Evolutionary conservation across 2,888 invertebrate genomes (phyloP), one percentile per base, ranked within the genome.

Genomic region (Flexamia atlantica): DNA sequence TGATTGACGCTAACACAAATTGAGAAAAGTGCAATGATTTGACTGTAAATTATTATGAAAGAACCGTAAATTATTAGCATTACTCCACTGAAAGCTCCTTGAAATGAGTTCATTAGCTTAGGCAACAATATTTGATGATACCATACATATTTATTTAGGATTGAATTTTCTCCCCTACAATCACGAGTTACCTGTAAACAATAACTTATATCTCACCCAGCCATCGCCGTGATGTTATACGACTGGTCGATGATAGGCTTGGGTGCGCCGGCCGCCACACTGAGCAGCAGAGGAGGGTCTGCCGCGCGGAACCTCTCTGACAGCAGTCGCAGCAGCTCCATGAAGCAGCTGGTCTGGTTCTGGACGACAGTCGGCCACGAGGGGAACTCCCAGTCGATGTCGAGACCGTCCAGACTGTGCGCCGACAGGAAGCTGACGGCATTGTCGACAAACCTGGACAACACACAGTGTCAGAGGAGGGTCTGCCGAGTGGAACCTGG

Each of bases 301-400:
- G 90, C 90, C 42, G 93, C 91, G 23, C 92, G 90, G 88, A 94
- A 95, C 87, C 94, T 94, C 85, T 91, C 91, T 23, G 95, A 92
- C 57, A 97, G 93, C 90, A 97, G 96, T 84, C 94, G 91, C 7
- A 97, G 90, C 32, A 97, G 90, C 88, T 95, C 94, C 0, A 94
- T 93, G 88, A 97, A 96, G 89, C 95, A 95, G 89, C 94, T 93
- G 83, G 93, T 92, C 88, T 96, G 94, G 30, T 93, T 90, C 85
- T 90, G 90, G 86, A 89, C 88, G 23, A 85, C 88, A 74, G 87
- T 89, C 57, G 89, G 88, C 88, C 95, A 92, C 0, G 93, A 94
- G 0, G 97, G 97, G 90, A 97, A 97, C 89, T 97, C 97, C 96
- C 96, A 97, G 89, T 97, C 97, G 40, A 97, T 90, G 90, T 97